Evolutionary conservation across 2,888 invertebrate genomes (phyloP).

Genomic region (Scaptomyza cyrtandrae): DNA sequence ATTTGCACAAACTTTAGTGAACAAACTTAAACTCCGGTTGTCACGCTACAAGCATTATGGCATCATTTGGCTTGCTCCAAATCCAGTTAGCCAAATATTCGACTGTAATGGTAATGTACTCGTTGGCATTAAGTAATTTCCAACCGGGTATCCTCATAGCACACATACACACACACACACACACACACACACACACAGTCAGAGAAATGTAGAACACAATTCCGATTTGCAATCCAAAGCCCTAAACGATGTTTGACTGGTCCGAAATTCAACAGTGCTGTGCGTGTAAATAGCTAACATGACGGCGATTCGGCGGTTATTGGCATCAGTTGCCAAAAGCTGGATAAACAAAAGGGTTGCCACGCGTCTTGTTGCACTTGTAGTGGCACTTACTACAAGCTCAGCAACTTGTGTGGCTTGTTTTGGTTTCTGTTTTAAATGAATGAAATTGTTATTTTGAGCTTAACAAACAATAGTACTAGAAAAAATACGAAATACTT

Average conservation of each 20-base stretch:
- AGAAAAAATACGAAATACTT: no score
- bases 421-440: background rate
- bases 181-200: conserved; percentile 1
- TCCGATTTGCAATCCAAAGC: conserved; percentile 4
- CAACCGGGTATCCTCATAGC: conserved; percentile 4
- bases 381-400: background rate
- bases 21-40: conserved; percentile 3
- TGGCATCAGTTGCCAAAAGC: conserved; percentile 50
- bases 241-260: conserved; percentile 6
- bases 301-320: conserved; percentile 66
- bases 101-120: conserved; percentile 51
- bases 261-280: conserved; percentile 5
- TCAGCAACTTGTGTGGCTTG: conserved; percentile 1
- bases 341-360: conserved; percentile 20
- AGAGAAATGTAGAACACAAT: conserved; percentile 1
- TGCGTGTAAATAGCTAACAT: conserved; percentile 59
- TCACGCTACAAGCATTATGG: conserved; percentile 22
- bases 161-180: background rate
- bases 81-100: conserved; percentile 59
- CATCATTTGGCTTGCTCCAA: conserved; percentile 33
- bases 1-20: background rate
- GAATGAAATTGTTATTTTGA: background rate
- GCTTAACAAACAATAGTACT: background rate
- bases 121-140: conserved; percentile 54
- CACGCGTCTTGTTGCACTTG: conserved; percentile 9